A percentile compares a stretch with the other conserved stretches of the same genome.
Evolutionary conservation across 2,797 vertebrate species (phyloP).

Genomic region (Clarias fuscus): DNA sequence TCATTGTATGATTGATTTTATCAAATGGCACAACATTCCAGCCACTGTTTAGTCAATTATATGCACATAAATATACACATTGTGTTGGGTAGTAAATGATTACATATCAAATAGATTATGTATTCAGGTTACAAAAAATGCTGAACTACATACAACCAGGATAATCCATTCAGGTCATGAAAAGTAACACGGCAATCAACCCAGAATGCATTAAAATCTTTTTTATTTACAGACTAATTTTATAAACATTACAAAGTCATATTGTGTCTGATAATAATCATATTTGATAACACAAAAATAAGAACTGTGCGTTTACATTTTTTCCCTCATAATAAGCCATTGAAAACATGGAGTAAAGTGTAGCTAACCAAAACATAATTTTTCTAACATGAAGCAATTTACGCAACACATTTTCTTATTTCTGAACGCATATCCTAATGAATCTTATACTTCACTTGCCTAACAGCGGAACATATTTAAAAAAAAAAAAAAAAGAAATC

Average conservation of each 20-base stretch:
- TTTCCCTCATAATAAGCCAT: slow-evolving; percentile 17
- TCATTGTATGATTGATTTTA: slow-evolving; percentile 50
- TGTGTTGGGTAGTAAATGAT: slow-evolving; percentile 42
- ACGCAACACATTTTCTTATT: slow-evolving; percentile 18
- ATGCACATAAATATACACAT: slow-evolving; percentile 46
- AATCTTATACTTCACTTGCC: slow-evolving; percentile 12
- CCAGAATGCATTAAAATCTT: not conserved
- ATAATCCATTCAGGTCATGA: slow-evolving; percentile 30
- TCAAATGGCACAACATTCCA: slow-evolving; percentile 60
- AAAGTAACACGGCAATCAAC: slow-evolving; percentile 2
- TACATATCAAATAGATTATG: slow-evolving; percentile 41
- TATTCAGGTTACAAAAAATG: slow-evolving; percentile 42
- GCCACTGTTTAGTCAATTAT: slow-evolving; percentile 54
- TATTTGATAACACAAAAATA: slow-evolving; percentile 11
- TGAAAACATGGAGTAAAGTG: slow-evolving; percentile 18
- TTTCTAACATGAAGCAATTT: slow-evolving; percentile 21
- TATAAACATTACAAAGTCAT: slow-evolving; percentile 5
- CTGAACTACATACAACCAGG: slow-evolving; percentile 8
- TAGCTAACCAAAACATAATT: slow-evolving; percentile 21
- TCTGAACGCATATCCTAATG: slow-evolving; percentile 11
- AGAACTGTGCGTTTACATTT: slow-evolving; percentile 30
- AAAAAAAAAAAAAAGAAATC: not conserved
- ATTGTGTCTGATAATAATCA: slow-evolving; percentile 24
- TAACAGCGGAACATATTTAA: slow-evolving; percentile 14
- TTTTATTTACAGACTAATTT: slow-evolving; percentile 19